These are phyloP conservation scores for Pleuronectes platessa DNA, from an alignment of 2,113 vertebrate species.

Conservation along the genomic window DNA sequence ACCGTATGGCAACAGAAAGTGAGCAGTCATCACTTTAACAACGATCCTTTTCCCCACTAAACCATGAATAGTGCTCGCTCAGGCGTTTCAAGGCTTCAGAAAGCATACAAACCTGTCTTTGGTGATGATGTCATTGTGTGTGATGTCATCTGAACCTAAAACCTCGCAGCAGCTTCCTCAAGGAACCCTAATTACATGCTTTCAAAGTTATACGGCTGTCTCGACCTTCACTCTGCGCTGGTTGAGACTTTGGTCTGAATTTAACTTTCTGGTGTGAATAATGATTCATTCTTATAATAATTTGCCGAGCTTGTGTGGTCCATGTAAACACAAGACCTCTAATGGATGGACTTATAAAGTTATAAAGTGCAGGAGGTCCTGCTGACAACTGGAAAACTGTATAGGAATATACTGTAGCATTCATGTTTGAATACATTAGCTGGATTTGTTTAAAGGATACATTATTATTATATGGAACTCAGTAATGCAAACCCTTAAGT, in stretches of 20 bases:
- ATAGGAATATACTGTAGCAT: slow-evolving; percentile 12
- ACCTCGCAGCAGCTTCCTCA: slow-evolving; percentile 39
- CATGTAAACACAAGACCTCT: slow-evolving; percentile 48
- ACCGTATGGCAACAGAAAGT: slow-evolving; percentile 43
- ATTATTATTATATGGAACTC: slow-evolving; percentile 9
- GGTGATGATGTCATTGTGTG: slow-evolving; percentile 70
- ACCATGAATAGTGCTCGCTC: slow-evolving; percentile 68
- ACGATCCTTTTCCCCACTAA: slow-evolving; percentile 29
- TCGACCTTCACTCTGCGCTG: slow-evolving; percentile 22
- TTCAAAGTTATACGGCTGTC: slow-evolving; percentile 44
- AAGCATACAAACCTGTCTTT: slow-evolving; percentile 33
- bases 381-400: slow-evolving; percentile 45
- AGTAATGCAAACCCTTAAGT: background rate
- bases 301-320: slow-evolving; percentile 58
- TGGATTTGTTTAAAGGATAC: background rate
- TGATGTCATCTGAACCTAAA: slow-evolving; percentile 76
- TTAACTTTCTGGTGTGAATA: slow-evolving; percentile 39
- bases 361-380: background rate
- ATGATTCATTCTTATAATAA: background rate
- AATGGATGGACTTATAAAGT: slow-evolving; percentile 29
- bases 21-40: slow-evolving; percentile 52
- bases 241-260: slow-evolving; percentile 43
- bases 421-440: background rate
- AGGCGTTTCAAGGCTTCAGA: slow-evolving; percentile 56
- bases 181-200: slow-evolving; percentile 69